Evolutionary conservation across 53 echinoderm and acorn worm species (phyloP), one percentile per base, ranked within the genome.

Genomic region (Henricia sp.): DNA sequence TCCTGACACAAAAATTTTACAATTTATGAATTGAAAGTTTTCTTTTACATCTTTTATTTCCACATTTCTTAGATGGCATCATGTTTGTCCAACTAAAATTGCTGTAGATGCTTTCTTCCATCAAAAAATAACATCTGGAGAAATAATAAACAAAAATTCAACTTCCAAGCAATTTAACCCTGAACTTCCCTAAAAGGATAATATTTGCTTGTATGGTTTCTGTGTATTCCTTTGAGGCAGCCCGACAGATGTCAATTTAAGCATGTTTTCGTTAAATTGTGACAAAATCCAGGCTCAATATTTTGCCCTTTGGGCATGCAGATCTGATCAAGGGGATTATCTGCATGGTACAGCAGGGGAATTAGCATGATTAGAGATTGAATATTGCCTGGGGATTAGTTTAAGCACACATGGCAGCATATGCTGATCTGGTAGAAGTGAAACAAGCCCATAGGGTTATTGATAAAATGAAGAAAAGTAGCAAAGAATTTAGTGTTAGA

Each of bases 191-290:
- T 68, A 23, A 23, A 42, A 41, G 42, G 74, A 56, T 74, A 74
- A 74, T 76, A 76, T 76, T 76, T 57, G 76, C 59, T 76, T 76
- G 43, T 58, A 21, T 41, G 57, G 25, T 74, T 74, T 4, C 21
- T 38, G 25, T n/a, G 23, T 41, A 12, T 25, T 24, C 59, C 37
- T 76, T 39, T 58, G 58, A 76, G 59, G 13, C 32, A 26, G 16
- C n/a, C 76, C 76, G 76, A 76, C 76, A 76, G 76, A 76, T 76
- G 59, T 76, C 43, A 57, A 16, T 76, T 57, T 12, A 39, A 57
- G 76, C 26, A 25, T 56, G 38, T 54, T 41, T 56, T 41, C 16
- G 37, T 17, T 33, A 20, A 34, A n/a, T 0, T 29, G 23, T 34
- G 53, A 54, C 53, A 29, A 73, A 54, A 73, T 26, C 36, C 32